phyloP scores from a whole-genome alignment of 2,797 vertebrate genomes.

The Coilia nasus region DNA sequence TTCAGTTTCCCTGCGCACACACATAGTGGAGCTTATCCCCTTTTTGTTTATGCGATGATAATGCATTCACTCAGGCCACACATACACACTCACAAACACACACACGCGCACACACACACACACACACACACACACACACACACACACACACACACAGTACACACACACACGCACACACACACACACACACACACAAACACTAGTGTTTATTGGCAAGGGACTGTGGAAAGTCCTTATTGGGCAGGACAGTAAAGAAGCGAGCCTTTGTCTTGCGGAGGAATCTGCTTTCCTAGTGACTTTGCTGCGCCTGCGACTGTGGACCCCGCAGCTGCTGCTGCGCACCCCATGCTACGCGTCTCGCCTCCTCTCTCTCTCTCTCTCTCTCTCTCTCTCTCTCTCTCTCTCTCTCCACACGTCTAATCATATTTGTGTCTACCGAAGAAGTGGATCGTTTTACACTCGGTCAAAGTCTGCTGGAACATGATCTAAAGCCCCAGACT shows the following conservation, averaged over 20 bases:
- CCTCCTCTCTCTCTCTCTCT: constrained; percentile 1
- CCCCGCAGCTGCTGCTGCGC: neutral
- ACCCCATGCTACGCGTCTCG: constrained; percentile 1
- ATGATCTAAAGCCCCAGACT: constrained; percentile 15
- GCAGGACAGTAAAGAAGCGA: constrained; percentile 11
- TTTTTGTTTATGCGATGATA: neutral
- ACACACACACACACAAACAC: constrained; percentile 11
- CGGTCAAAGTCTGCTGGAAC: constrained; percentile 30
- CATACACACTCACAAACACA: neutral
- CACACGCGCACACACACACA: neutral
- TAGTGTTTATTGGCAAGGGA: neutral
- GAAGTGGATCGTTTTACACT: constrained; percentile 29
- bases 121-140: neutral
- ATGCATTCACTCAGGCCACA: neutral
- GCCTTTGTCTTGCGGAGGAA: neutral
- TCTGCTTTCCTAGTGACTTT: constrained; percentile 18
- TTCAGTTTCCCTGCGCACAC: neutral
- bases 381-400: no score
- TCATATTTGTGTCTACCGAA: constrained; percentile 22
- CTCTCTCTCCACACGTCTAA: constrained; percentile 8
- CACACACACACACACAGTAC: neutral
- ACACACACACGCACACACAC: neutral
- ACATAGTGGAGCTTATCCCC: neutral
- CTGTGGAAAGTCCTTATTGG: constrained; percentile 9
- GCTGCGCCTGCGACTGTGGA: neutral